Conservation (phyloP, 2,888 invertebrate species). For the Timema podura region DNA sequence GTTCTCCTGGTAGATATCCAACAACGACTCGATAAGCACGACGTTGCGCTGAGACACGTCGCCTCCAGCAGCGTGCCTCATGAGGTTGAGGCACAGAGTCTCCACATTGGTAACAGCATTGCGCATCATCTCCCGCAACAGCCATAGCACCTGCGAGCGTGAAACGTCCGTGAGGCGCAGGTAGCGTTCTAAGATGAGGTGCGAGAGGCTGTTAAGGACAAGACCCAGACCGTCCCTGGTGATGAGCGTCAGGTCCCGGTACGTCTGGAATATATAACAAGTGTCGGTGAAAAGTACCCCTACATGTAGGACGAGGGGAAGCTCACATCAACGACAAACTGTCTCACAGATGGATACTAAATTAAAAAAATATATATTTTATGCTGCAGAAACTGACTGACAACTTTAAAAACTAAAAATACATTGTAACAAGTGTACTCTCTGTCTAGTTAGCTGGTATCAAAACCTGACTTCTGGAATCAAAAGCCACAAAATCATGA, state of each 20-base stretch:
- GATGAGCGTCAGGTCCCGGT: constrained; percentile 85
- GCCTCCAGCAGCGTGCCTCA: constrained; percentile 93
- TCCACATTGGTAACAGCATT: constrained; percentile 85
- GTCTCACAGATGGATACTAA: too few species aligned
- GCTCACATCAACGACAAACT: too few species aligned
- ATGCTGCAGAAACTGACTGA: too few species aligned
- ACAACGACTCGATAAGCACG: constrained; percentile 80
- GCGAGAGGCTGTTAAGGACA: constrained; percentile 75
- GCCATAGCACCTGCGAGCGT: constrained; percentile 81
- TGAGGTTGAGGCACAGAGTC: constrained; percentile 82
- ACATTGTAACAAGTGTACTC: too few species aligned
- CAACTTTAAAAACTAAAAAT: too few species aligned
- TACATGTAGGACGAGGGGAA: too few species aligned
- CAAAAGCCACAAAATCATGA: too few species aligned
- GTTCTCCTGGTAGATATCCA: constrained; percentile 88
- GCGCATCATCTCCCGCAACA: constrained; percentile 86
- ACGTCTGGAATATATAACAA: constrained; percentile 53
- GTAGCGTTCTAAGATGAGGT: constrained; percentile 85
- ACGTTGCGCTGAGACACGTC: constrained; percentile 85
- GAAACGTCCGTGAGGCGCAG: constrained; percentile 78
- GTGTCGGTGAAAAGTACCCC: too few species aligned
- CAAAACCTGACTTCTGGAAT: too few species aligned
- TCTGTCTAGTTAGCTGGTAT: too few species aligned
- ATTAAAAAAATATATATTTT: too few species aligned
- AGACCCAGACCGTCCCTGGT: constrained; percentile 83